Conservation (phyloP, 1,140 invertebrate species). For the Metopolophium dirhodum region DNA sequence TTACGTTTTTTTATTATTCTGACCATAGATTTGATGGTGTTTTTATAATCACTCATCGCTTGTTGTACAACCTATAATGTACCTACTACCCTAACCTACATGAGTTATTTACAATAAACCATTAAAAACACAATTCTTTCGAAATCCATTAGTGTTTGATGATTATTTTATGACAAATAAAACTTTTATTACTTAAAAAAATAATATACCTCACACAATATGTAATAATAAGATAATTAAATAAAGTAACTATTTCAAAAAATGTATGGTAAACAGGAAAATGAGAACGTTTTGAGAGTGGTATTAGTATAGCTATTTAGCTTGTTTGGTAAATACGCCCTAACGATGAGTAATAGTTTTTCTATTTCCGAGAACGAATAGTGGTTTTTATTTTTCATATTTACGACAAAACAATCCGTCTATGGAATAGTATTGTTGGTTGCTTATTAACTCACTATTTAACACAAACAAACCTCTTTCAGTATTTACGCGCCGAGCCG, state of each 20-base stretch:
- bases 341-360: not conserved
- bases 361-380: not conserved
- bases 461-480: not conserved
- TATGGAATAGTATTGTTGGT: not conserved
- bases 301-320: no score
- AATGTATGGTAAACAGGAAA: not conserved
- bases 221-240: not conserved
- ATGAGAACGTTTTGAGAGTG: not conserved
- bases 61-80: not conserved
- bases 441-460: not conserved
- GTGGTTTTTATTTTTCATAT: not conserved
- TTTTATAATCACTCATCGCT: not conserved
- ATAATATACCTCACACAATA: not conserved
- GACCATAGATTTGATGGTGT: not conserved
- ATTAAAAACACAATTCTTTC: not conserved
- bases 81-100: no score
- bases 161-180: not conserved
- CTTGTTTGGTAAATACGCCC: not conserved
- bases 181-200: not conserved
- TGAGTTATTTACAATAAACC: not conserved
- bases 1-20: not conserved
- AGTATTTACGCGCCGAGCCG: not conserved
- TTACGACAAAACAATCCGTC: not conserved
- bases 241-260: not conserved
- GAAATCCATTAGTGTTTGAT: not conserved